phyloP scores from a whole-genome alignment of 1,140 invertebrate species.

The Pseudomyrmex sp. region DNA sequence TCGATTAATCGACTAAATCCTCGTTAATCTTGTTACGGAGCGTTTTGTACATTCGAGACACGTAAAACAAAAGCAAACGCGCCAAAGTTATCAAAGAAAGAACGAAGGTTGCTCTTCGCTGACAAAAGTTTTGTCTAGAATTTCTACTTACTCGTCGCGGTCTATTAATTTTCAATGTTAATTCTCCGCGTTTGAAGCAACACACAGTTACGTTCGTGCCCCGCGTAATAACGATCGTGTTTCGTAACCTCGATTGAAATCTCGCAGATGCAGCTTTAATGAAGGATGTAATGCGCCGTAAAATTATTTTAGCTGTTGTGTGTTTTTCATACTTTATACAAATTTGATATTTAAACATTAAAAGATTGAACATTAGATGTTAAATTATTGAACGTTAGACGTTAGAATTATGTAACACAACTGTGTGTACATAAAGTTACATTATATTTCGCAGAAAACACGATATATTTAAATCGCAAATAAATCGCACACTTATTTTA shows the following conservation, averaged over 20 bases:
- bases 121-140: not conserved
- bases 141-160: not conserved
- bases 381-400: no score
- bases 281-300: not conserved
- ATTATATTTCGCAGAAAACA: no score
- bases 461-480: no score
- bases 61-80: not conserved
- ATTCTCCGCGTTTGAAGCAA: not conserved
- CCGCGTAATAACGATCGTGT: not conserved
- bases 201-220: not conserved
- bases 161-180: conserved; percentile 12
- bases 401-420: no score
- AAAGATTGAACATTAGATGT: not conserved
- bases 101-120: not conserved
- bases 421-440: no score
- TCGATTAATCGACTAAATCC: not conserved
- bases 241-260: not conserved
- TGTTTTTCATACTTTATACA: not conserved
- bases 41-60: not conserved
- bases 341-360: conserved; percentile 5
- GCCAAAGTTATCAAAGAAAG: not conserved
- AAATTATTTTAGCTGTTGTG: not conserved
- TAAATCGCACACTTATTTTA: no score
- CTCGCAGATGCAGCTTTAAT: not conserved
- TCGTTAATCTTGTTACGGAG: not conserved